A percentile compares a stretch with the other conserved stretches of the same genome.
These are phyloP conservation scores for Asbolus verrucosus DNA, from an alignment of 1,140 invertebrate species.

Conservation along the genomic window DNA sequence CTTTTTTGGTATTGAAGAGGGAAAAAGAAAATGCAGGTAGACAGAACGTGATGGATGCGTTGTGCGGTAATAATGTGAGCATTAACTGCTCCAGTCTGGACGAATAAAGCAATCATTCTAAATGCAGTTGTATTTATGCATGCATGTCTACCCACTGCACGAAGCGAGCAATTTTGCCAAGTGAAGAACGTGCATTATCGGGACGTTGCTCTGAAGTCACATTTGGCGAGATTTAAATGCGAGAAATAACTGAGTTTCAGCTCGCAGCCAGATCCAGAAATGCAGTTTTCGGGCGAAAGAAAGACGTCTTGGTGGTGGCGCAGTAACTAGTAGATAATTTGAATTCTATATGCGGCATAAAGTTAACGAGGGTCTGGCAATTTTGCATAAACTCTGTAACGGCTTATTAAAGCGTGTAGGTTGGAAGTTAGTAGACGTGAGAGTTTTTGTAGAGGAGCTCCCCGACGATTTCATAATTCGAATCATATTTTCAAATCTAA, in stretches of 20 bases:
- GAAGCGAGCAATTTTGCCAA: not conserved
- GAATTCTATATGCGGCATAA: not conserved
- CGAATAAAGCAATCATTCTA: not conserved
- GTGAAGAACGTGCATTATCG: not conserved
- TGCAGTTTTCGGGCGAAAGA: too few species aligned
- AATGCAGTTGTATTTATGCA: too few species aligned
- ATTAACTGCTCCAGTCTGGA: not conserved
- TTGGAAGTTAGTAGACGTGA: not conserved
- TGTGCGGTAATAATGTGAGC: not conserved
- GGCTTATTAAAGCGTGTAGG: not conserved
- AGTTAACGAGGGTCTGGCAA: not conserved
- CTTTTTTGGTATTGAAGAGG: too few species aligned
- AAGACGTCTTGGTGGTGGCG: too few species aligned
- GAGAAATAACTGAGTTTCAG: too few species aligned
- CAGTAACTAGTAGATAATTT: too few species aligned
- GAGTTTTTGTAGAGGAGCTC: not conserved
- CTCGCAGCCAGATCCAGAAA: too few species aligned
- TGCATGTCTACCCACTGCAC: not conserved
- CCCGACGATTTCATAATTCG: constrained; percentile 45
- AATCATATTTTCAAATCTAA: constrained; percentile 55
- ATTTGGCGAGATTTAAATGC: too few species aligned
- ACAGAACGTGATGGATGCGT: too few species aligned
- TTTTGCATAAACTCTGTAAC: not conserved
- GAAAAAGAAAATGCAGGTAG: not conserved
- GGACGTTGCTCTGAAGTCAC: not conserved